Evolutionary conservation across 1,140 invertebrate species (phyloP).

Genomic region (Heterodera schachtii): DNA sequence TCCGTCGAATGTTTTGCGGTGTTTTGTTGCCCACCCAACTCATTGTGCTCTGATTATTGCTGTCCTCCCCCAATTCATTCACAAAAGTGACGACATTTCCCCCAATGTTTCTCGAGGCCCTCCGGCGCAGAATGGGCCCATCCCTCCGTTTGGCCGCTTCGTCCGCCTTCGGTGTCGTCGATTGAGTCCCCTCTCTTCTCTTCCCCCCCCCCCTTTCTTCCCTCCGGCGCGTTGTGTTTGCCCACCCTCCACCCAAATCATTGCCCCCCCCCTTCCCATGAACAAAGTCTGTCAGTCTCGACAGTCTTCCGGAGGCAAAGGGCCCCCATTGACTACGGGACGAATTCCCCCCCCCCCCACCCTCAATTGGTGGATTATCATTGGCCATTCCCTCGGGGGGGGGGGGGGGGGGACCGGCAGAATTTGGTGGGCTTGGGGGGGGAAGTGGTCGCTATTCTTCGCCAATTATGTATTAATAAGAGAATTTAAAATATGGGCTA

Average conservation of each 20-base stretch:
- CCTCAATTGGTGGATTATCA: background rate
- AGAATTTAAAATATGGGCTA: no score
- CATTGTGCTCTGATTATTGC: background rate
- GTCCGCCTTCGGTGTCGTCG: background rate
- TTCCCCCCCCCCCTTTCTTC: background rate
- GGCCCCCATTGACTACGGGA: background rate
- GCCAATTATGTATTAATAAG: no score
- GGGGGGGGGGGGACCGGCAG: background rate
- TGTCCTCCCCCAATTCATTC: background rate
- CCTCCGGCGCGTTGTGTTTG: background rate
- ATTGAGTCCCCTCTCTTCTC: no score
- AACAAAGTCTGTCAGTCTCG: background rate
- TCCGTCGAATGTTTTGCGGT: no score
- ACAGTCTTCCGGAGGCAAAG: background rate
- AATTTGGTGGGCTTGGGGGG: no score
- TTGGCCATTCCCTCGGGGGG: background rate
- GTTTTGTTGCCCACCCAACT: background rate
- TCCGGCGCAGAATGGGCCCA: background rate
- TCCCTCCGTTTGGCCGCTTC: background rate
- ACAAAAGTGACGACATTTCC: background rate
- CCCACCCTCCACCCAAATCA: background rate
- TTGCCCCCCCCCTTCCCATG: background rate
- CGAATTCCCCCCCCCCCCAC: background rate
- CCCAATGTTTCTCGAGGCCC: background rate
- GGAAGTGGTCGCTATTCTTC: no score